Percentiles rank a stretch among this genome's conserved stretches.
Conservation (phyloP, 2,888 invertebrate species). For the Hypolimnas misippus region DNA sequence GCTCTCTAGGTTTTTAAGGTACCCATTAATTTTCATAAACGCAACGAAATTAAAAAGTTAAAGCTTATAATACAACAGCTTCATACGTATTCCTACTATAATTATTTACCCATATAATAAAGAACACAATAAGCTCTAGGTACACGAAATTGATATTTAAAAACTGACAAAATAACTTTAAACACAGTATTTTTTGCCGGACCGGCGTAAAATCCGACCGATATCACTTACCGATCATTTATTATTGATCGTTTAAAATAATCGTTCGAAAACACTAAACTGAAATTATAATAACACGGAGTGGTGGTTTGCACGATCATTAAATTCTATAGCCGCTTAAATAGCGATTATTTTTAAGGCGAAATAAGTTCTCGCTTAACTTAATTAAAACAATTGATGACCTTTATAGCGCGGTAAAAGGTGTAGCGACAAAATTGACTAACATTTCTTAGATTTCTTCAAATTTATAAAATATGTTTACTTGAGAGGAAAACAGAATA, state of each 20-base stretch:
- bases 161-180: constrained; percentile 6
- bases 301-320: not conserved
- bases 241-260: constrained; percentile 11
- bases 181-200: not conserved
- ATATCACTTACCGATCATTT: not conserved
- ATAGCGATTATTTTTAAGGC: not conserved
- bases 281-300: not conserved
- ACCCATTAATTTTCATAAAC: too few species aligned
- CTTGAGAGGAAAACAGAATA: too few species aligned
- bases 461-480: too few species aligned
- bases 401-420: not conserved
- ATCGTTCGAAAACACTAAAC: constrained; percentile 1
- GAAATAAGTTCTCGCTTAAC: not conserved
- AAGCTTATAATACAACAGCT: too few species aligned
- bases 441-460: too few species aligned
- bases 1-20: too few species aligned
- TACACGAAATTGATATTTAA: constrained; percentile 1
- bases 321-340: not conserved
- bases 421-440: too few species aligned
- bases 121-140: not conserved
- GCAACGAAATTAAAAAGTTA: too few species aligned
- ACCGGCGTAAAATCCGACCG: not conserved
- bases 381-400: not conserved
- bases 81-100: not conserved
- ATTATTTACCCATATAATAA: not conserved